Conservation (phyloP, 2,888 invertebrate genomes). For the Pandemis cinnamomeana region DNA sequence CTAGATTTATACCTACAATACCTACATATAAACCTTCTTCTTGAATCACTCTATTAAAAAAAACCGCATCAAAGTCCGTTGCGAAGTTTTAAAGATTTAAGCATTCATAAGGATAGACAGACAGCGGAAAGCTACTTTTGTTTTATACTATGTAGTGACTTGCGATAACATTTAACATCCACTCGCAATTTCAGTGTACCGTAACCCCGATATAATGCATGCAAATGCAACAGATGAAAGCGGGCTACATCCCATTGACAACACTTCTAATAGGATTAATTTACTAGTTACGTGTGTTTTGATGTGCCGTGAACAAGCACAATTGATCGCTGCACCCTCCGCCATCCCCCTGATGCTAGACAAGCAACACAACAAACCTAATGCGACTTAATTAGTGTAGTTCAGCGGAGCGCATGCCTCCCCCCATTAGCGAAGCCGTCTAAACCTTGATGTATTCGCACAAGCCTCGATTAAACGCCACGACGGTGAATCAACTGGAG, state of each 20-base stretch:
- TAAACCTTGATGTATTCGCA: neutral
- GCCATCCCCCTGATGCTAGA: neutral
- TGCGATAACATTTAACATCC: too few relatives aligned
- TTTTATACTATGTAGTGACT: too few relatives aligned
- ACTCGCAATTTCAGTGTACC: too few relatives aligned
- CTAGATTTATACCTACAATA: too few relatives aligned
- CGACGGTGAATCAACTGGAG: neutral
- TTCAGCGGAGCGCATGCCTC: conserved; percentile 13
- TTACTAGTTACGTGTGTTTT: neutral
- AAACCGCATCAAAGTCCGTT: too few relatives aligned
- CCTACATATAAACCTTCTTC: too few relatives aligned
- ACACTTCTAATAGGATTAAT: neutral
- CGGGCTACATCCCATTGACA: neutral
- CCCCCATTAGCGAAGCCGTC: neutral
- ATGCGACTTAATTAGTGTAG: conserved; percentile 21
- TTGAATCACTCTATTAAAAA: too few relatives aligned
- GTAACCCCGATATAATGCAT: too few relatives aligned
- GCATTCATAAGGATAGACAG: too few relatives aligned
- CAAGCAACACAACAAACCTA: conserved; percentile 12
- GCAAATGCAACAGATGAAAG: too few relatives aligned
- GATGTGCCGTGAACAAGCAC: neutral
- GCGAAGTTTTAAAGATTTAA: too few relatives aligned
- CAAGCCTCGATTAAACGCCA: neutral
- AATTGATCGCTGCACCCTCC: neutral
- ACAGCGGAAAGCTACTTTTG: too few relatives aligned